Base-by-base conservation (phyloP, 2,888 invertebrate genomes). In the Heteromurus nitidus region DNA sequence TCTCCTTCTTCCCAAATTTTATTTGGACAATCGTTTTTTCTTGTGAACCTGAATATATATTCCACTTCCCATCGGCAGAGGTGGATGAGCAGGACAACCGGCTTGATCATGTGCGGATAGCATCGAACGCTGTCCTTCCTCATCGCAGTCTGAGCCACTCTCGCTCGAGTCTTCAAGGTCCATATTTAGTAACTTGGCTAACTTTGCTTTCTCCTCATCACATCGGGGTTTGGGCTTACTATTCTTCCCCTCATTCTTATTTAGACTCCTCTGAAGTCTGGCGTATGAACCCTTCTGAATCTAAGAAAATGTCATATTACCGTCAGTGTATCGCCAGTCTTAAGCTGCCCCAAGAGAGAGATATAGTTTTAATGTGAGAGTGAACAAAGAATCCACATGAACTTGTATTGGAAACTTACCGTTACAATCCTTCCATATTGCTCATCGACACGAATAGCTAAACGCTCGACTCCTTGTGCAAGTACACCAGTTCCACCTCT, bases 401-500 rank as follows among this genome's bases (percentile, higher is more conserved):
- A 53, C 55, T 18, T 31, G n/a, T 31, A 3, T 16, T 18, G 24
- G 1, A 22, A 24, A 20, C 72, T 1, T 42, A 73, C 73, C 64
- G 20, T 64, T 11, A 73, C 73, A 64, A 42, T 22, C 36, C 76
- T 68, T 13, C 80, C 64, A n/a, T 20, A 31, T 18, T 36, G 50
- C 9, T 68, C 30, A 67, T 62, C 42, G 13, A 74, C 68, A 16
- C 22, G 13, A 30, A 80, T 74, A 3, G 11, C n/a, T 5, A 80
- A 9, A 18, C 72, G 64, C 18, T 80, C 80, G 22, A 13, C 13
- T 36, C 13, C 36, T 13, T 36, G 36, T 36, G 36, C 20, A n/a
- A 81, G 47, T 11, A 81, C 24, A 31, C 81, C 81, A 0, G 81
- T 75, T 16, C 81, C 81, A 62, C 75, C 75, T 42, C 75, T 28